Evolutionary conservation across 2,888 invertebrate genomes (phyloP).

Genomic region (Plebejus melissa): DNA sequence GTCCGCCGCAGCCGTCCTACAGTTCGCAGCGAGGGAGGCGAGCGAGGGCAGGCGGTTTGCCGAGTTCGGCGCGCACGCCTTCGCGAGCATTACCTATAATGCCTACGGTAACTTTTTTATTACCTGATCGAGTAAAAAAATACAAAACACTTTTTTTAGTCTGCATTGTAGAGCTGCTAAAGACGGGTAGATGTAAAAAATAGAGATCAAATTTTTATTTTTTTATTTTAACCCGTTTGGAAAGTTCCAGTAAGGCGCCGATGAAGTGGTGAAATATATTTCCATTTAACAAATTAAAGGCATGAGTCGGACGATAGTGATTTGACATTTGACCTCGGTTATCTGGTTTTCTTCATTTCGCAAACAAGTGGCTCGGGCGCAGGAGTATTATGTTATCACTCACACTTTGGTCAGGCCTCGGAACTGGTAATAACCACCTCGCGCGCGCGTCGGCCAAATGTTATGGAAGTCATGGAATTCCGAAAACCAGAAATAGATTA

Average conservation of each 20-base stretch:
- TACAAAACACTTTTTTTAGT: background rate
- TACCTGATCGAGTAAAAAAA: background rate
- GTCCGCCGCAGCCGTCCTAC: constrained; percentile 68
- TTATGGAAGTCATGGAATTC: constrained; percentile 2
- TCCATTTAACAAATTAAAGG: constrained; percentile 15
- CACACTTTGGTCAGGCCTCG: constrained; percentile 17
- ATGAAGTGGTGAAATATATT: constrained; percentile 9
- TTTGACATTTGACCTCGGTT: constrained; percentile 21
- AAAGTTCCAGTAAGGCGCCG: background rate
- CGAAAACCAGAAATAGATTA: constrained; percentile 7
- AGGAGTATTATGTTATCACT: background rate
- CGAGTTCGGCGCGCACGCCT: constrained; percentile 69
- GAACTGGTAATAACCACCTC: constrained; percentile 23
- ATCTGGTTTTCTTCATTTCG: constrained; percentile 27
- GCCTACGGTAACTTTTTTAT: constrained; percentile 53
- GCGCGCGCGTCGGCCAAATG: constrained; percentile 17
- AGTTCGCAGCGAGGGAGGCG: constrained; percentile 68
- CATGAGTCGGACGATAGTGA: constrained; percentile 19
- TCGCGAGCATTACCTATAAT: constrained; percentile 67
- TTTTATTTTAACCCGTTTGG: background rate
- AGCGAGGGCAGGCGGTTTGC: constrained; percentile 63
- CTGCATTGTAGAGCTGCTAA: background rate
- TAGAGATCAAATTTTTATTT: background rate
- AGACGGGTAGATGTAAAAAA: background rate
- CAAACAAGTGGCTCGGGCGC: constrained; percentile 19